These are phyloP conservation scores for Martes flavigula DNA, from an alignment of 2,797 vertebrate species.

Conservation along the genomic window DNA sequence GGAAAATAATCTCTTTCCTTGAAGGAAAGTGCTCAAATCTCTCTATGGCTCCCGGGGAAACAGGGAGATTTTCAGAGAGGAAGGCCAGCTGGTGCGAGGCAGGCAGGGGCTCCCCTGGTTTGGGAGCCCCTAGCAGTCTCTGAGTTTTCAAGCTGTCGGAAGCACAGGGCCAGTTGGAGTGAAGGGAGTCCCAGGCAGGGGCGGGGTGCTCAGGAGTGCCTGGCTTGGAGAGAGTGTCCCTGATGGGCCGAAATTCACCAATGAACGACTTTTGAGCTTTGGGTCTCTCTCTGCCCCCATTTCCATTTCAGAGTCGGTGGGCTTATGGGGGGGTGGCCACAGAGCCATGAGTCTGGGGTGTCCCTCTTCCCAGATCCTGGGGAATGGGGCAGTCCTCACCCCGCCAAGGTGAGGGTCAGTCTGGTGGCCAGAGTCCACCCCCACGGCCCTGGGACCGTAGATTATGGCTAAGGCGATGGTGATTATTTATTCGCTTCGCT, in stretches of 20 bases:
- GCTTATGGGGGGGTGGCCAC: neutral
- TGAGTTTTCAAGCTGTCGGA: conserved; percentile 45
- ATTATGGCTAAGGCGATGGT: conserved; percentile 71
- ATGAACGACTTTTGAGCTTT: conserved; percentile 34
- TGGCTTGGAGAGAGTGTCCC: conserved; percentile 50
- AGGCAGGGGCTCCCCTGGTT: conserved; percentile 13
- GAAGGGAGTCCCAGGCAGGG: neutral
- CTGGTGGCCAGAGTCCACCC: conserved; percentile 48
- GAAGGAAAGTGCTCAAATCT: conserved; percentile 39
- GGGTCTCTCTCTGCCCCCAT: conserved; percentile 33
- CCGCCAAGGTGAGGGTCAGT: conserved; percentile 76
- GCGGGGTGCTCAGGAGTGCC: neutral
- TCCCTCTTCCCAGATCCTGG: neutral
- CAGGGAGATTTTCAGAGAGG: conserved; percentile 45
- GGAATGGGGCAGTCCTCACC: conserved; percentile 42
- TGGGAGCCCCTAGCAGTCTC: neutral
- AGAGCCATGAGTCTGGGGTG: neutral
- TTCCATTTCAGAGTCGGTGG: conserved; percentile 29
- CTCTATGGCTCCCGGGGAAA: conserved; percentile 38
- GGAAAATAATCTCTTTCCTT: conserved; percentile 9
- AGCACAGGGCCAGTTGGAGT: neutral
- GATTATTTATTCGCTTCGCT: conserved; percentile 81
- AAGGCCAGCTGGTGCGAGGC: conserved; percentile 38
- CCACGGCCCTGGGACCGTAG: conserved; percentile 33
- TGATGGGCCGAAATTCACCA: conserved; percentile 73